Percentiles rank a stretch among this genome's conserved stretches.
Evolutionary conservation across 2,113 vertebrate genomes (phyloP).

Genomic region (Cephalopterus ornatus): DNA sequence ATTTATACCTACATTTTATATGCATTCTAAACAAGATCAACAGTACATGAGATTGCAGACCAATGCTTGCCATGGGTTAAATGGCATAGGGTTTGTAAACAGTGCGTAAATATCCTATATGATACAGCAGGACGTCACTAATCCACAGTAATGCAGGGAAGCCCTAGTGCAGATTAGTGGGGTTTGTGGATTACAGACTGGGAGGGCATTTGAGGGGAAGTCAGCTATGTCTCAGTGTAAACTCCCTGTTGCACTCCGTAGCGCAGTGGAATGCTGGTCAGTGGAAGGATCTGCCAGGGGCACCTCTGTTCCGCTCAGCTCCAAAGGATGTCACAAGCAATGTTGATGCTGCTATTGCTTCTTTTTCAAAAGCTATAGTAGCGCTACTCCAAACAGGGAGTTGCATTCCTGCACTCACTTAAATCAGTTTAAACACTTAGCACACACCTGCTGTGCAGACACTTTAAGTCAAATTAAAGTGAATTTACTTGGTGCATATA

Average conservation of each 20-base stretch:
- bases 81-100: neutral
- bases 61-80: neutral
- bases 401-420: neutral
- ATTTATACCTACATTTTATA: neutral
- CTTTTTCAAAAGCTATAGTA: neutral
- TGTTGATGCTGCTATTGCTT: fast-evolving
- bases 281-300: neutral
- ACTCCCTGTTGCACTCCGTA: neutral
- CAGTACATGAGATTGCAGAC: neutral
- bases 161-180: conserved; percentile 39
- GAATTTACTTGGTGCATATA: neutral
- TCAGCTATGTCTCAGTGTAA: neutral
- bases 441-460: neutral
- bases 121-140: conserved; percentile 33
- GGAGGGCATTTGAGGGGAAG: conserved; percentile 48
- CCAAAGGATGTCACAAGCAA: neutral
- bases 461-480: neutral
- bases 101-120: neutral
- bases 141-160: conserved; percentile 59
- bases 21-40: neutral
- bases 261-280: fast-evolving
- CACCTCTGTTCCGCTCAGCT: fast-evolving
- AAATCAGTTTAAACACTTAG: neutral
- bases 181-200: conserved; percentile 29
- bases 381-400: neutral